Conservation (phyloP, 2,888 invertebrate genomes). For the Conistra vaccinii region DNA sequence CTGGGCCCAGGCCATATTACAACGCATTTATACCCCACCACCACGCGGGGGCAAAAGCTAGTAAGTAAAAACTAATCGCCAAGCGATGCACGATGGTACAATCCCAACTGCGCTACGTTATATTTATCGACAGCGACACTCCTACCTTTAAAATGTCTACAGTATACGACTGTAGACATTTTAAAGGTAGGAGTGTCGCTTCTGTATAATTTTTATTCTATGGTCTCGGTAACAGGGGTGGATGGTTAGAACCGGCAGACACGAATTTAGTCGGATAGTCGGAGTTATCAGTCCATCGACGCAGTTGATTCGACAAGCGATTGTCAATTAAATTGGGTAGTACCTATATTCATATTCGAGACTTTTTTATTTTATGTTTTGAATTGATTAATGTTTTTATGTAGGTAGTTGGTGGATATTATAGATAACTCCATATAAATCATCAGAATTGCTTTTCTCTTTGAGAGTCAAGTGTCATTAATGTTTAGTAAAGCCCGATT, state of each 20-base stretch:
- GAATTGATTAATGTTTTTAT: neutral
- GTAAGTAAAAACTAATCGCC: too few species aligned
- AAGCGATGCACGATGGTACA: too few species aligned
- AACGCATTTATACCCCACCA: too few species aligned
- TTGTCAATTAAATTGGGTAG: conserved; percentile 48
- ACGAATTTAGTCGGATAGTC: conserved; percentile 53
- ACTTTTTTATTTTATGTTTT: neutral
- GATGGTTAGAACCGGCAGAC: conserved; percentile 29
- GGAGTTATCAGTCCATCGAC: conserved; percentile 64
- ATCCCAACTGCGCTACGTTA: too few species aligned
- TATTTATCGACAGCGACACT: too few species aligned
- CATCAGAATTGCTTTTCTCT: neutral
- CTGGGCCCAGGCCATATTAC: too few species aligned
- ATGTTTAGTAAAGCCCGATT: neutral
- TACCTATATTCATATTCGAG: neutral
- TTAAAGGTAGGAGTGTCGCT: neutral
- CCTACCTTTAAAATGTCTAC: too few species aligned
- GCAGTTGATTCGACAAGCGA: conserved; percentile 58
- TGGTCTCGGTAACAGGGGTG: conserved; percentile 9
- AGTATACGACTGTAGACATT: too few species aligned
- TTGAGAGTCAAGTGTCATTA: neutral
- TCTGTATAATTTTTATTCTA: conserved; percentile 20
- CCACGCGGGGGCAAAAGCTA: too few species aligned
- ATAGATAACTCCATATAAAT: neutral
- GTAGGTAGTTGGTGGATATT: neutral